Base-by-base conservation (phyloP, 2,888 invertebrate species). In the Pyralis farinalis region DNA sequence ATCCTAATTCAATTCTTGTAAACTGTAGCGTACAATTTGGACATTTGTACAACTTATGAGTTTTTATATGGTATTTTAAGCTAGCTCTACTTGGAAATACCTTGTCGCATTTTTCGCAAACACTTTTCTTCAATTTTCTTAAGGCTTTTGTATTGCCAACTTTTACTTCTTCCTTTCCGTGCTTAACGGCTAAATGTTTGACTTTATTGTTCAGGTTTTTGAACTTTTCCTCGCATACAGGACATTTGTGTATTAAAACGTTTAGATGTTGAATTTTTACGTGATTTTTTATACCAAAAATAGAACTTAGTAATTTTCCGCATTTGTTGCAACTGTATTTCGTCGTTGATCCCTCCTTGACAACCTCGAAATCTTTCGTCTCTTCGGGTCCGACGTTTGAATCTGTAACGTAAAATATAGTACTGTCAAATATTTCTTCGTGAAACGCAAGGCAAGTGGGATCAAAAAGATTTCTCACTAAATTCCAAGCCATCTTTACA, bases 321-420 rank as follows among this genome's bases (percentile, higher is more conserved):
- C 27, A 34, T 22, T 34, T 34, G 34, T 34, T 34, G 34, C 34
- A 34, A 22, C 34, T 34, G 22, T 9, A 34, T 22, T 22, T 34
- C 22, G 9, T 21, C 22, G 9, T 34, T 6, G 5, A 21, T 6
- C 34, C 34, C 3, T 34, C 34, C 11, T 34, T 10, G n/a, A 34
- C 7, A 9, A 34, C 22, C 10, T 21, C 22, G 22, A 22, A 34
- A 22, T 34, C 34, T 11, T 21, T 22, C 34, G 22, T 22, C 9
- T 9, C 2, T 29, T 52, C 30, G 47, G 55, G 51, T 58, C 54
- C 7, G 43, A 46, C 6, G 40, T 1, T 1, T 45, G 29, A 4
- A 29, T 29, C 29, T 29, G 29, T 1, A 29, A 29, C 11, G 11
- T 11, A 29, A 29, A 29, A 10, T 9, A 29, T 8, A 29, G 9